These are phyloP conservation scores for Cyclargus thomasi DNA, from an alignment of 1,140 invertebrate genomes.

Conservation along the genomic window DNA sequence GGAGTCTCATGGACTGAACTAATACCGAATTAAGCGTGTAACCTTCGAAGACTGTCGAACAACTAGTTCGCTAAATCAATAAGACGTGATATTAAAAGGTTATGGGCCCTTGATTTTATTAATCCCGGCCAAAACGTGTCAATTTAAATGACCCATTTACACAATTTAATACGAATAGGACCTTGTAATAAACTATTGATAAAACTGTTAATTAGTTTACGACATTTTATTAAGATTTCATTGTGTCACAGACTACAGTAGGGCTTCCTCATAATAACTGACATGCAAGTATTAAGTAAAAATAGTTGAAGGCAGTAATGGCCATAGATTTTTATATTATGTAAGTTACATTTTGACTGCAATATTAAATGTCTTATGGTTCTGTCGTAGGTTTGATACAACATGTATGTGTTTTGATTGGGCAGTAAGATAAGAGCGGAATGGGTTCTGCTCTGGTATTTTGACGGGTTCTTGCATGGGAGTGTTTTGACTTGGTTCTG, in stretches of 20 bases:
- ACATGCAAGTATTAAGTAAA: background rate
- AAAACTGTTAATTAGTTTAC: background rate
- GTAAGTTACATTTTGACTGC: no score
- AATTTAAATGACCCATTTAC: conserved; percentile 21
- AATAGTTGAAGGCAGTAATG: background rate
- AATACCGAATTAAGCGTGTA: no score
- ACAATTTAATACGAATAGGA: conserved; percentile 28
- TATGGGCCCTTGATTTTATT: conserved; percentile 11
- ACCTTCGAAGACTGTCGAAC: no score
- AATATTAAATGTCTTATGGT: no score
- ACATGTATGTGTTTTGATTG: no score
- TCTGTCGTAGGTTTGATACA: no score
- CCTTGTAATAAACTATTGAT: conserved; percentile 25
- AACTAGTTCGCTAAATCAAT: no score
- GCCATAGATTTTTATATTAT: background rate
- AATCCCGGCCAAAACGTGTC: conserved; percentile 1
- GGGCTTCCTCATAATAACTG: background rate
- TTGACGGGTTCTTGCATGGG: no score
- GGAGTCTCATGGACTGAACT: no score
- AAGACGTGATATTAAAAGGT: background rate
- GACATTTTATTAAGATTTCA: conserved; percentile 4
- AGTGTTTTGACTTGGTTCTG: no score
- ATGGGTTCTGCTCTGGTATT: no score
- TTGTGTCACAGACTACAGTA: background rate
- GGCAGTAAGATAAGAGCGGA: no score